Evolutionary conservation across 1,140 invertebrate species (phyloP).

Genomic region (Neodiprion pinetum): DNA sequence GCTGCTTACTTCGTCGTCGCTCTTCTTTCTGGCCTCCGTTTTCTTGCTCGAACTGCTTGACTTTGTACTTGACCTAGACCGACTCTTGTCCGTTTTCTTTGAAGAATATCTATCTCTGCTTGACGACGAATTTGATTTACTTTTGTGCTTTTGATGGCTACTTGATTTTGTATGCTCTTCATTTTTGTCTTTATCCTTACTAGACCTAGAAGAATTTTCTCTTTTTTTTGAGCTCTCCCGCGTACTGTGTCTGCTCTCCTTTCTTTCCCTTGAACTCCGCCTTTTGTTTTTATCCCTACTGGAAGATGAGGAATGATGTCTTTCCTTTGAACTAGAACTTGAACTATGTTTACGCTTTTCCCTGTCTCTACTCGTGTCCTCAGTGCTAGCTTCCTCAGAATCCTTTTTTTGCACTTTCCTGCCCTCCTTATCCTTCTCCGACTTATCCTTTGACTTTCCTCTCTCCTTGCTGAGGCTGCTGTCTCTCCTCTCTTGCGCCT

Average conservation of each 20-base stretch:
- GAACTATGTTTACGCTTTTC: constrained; percentile 16
- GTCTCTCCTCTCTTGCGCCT: constrained; percentile 3
- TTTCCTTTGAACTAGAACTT: constrained; percentile 28
- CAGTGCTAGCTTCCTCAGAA: constrained; percentile 33
- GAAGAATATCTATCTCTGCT: constrained; percentile 33
- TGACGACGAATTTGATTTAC: constrained; percentile 37
- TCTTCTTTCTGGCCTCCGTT: constrained; percentile 35
- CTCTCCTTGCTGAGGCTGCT: constrained; percentile 24
- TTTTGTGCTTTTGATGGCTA: constrained; percentile 38
- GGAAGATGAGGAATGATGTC: constrained; percentile 33
- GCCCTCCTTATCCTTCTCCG: constrained; percentile 26
- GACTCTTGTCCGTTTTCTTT: constrained; percentile 34
- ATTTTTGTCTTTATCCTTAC: constrained; percentile 32
- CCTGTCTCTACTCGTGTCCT: constrained; percentile 36
- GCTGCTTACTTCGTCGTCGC: constrained; percentile 30
- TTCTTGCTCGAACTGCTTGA: constrained; percentile 37
- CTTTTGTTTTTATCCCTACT: constrained; percentile 33
- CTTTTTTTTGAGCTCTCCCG: constrained; percentile 31
- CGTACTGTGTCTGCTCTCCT: constrained; percentile 29
- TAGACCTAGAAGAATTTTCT: constrained; percentile 32
- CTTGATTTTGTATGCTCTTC: constrained; percentile 36
- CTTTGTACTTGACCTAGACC: constrained; percentile 37
- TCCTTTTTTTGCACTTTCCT: constrained; percentile 32
- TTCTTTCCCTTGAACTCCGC: constrained; percentile 35
- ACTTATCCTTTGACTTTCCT: constrained; percentile 32